Conservation (phyloP, 2,888 invertebrate species). For the Psylliodes chrysocephalus region DNA sequence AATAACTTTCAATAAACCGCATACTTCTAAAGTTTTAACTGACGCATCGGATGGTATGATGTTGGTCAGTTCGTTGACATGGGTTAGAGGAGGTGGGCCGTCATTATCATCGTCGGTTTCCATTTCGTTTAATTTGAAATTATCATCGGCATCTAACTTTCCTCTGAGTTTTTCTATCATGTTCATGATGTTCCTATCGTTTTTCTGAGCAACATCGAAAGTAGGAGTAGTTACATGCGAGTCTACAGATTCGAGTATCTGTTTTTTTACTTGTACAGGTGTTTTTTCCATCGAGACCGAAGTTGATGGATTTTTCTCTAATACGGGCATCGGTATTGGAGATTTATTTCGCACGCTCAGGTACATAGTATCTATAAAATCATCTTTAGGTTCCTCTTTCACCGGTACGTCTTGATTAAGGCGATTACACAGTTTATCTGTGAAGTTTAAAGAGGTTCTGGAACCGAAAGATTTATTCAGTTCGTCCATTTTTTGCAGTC, state of each 20-base stretch:
- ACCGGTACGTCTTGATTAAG: conserved; percentile 46
- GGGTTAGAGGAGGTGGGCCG: conserved; percentile 48
- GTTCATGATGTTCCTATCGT: conserved; percentile 46
- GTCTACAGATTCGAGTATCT: conserved; percentile 38
- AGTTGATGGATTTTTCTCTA: conserved; percentile 35
- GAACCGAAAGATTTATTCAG: conserved; percentile 58
- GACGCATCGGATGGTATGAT: conserved; percentile 24
- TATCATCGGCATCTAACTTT: conserved; percentile 44
- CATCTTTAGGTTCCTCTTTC: conserved; percentile 46
- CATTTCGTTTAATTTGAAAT: conserved; percentile 9
- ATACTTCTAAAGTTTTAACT: conserved; percentile 37
- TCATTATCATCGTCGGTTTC: conserved; percentile 34
- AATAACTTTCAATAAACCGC: conserved; percentile 49
- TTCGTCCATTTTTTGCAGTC: conserved; percentile 67
- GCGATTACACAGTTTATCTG: conserved; percentile 54
- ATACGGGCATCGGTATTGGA: conserved; percentile 39
- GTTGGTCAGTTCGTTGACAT: conserved; percentile 39
- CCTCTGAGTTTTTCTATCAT: conserved; percentile 55
- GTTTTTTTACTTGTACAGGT: conserved; percentile 39
- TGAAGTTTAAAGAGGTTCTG: conserved; percentile 55
- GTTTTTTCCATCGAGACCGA: neutral
- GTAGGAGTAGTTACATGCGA: conserved; percentile 32
- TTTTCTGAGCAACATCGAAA: conserved; percentile 47
- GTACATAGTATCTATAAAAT: conserved; percentile 20
- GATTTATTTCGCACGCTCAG: conserved; percentile 10